phyloP scores from a whole-genome alignment of 2,113 vertebrate species.

The Phyllostomus discolor region DNA sequence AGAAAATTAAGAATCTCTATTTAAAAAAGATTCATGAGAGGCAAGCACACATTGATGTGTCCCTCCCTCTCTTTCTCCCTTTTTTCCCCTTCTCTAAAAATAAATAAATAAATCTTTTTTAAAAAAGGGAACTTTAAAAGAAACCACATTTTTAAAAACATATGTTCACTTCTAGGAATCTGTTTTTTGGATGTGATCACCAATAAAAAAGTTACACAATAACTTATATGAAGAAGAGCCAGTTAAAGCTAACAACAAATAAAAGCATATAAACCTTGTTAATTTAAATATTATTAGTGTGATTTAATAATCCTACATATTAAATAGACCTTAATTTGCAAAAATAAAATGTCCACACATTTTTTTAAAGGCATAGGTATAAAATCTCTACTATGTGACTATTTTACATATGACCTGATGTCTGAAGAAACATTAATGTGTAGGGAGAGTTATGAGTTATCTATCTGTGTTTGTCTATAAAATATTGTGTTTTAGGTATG shows the following conservation, averaged over 20 bases:
- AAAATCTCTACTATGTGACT: neutral
- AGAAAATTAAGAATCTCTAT: slow-evolving; percentile 1
- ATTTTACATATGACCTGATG: neutral
- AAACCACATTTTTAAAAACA: neutral
- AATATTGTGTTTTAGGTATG: neutral
- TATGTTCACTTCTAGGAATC: neutral
- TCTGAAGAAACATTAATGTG: neutral
- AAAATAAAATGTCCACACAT: neutral
- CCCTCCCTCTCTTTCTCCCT: no score
- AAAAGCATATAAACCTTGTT: neutral
- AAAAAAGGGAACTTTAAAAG: neutral
- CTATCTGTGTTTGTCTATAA: neutral
- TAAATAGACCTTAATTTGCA: neutral
- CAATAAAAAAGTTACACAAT: neutral
- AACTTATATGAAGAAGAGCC: neutral
- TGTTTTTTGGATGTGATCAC: neutral
- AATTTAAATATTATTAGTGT: neutral
- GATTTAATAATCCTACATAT: neutral
- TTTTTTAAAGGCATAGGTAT: neutral
- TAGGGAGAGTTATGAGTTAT: neutral
- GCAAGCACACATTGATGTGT: no score
- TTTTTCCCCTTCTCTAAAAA: no score
- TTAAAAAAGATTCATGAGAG: neutral
- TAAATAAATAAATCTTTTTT: no score
- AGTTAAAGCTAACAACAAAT: neutral